Base-by-base conservation (phyloP, 2,797 vertebrate genomes). In the Meda fulgida region DNA sequence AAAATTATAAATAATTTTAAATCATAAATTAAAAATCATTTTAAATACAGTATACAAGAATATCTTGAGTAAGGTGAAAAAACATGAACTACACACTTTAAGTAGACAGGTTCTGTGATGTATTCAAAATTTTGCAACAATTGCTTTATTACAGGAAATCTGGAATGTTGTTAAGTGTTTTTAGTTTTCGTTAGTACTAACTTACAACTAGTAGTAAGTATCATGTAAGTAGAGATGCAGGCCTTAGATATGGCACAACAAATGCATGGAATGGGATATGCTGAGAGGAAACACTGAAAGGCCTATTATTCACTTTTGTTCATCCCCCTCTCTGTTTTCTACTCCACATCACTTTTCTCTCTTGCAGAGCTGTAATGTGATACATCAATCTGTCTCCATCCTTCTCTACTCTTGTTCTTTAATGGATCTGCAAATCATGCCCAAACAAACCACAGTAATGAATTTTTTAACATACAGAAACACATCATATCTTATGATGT, bases 281-380 rank as follows among this genome's bases (percentile, higher is more conserved):
- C 13, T 21, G 38, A 63, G 76, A 60, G 16, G 51, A 58, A 18
- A 34, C 13, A 23, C 14, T 48, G 14, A 48, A 48, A 40, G 55
- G 34, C 36, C 18, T 78, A 19, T 78, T 21, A 40, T 34, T 7
- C 63, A 53, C 34, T 26, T 89, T 92, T 43, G 80, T 80, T 76
- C 84, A 63, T 67, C 81, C 40, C 78, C 67, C 70, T 23, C 46
- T 79, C 53, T 26, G 21, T 71, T 83, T 70, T 80, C 38, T 46
- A 65, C 60, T 23, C 4, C 83, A 70, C 83, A 78, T 78, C 18
- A 43, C 40, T 70, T 70, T n/a, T 75, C 67, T 85, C 31, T 78
- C 81, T 72, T 87, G 78, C 81, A 87, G 53, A 84, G 70, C 78
- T 84, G 86, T 87, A 89, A 90, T 85, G 63, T 80, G 86, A 90